These are phyloP conservation scores for Malurus splendens DNA, from an alignment of 2,797 vertebrate genomes.

Conservation along the genomic window DNA sequence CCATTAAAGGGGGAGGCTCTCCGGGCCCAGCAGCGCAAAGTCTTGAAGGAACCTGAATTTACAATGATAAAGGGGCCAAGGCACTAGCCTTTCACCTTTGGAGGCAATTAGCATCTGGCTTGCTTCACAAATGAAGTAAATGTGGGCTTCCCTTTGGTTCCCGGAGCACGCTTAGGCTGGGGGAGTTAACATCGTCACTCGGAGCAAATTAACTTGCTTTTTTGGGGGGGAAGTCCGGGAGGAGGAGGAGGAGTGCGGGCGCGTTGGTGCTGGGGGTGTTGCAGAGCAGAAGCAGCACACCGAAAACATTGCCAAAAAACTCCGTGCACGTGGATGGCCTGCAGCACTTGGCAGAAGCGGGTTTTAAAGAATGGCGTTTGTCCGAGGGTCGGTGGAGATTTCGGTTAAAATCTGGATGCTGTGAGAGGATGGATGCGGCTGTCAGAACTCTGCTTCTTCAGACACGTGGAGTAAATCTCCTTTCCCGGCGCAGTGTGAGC, in stretches of 20 bases:
- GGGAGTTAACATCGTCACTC: slow-evolving; percentile 31
- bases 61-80: slow-evolving; percentile 56
- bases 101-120: slow-evolving; percentile 63
- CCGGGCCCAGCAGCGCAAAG: slow-evolving; percentile 16
- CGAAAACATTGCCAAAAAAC: neutral
- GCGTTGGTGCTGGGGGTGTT: neutral
- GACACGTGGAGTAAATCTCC: neutral
- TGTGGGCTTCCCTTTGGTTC: slow-evolving; percentile 57
- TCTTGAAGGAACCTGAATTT: slow-evolving; percentile 55
- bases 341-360: neutral
- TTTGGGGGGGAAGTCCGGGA: neutral
- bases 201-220: slow-evolving; percentile 7
- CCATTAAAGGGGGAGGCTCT: slow-evolving; percentile 41
- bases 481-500: neutral
- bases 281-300: neutral
- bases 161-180: slow-evolving; percentile 34
- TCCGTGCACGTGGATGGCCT: neutral
- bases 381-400: neutral
- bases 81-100: slow-evolving; percentile 58
- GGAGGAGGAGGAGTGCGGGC: neutral
- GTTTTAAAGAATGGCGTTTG: neutral
- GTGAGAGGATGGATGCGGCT: neutral
- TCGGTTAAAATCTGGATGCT: neutral
- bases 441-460: neutral
- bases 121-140: slow-evolving; percentile 48